Conservation (phyloP, 2,113 vertebrate species). For the Periophthalmus modestus region DNA sequence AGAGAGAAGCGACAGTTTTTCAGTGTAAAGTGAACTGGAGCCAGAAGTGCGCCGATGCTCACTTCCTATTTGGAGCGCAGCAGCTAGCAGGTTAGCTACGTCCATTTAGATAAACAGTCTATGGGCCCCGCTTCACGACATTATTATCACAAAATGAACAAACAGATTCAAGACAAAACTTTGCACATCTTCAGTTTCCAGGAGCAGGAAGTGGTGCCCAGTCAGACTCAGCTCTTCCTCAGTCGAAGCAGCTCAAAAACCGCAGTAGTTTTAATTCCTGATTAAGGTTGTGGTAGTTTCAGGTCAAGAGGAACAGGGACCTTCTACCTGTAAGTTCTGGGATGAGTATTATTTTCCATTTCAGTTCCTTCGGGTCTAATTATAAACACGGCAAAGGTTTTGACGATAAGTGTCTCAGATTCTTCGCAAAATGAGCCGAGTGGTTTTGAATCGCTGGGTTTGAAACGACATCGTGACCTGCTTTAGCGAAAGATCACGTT, state of each 20-base stretch:
- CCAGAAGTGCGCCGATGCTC: too few relatives aligned
- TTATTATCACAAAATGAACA: too few relatives aligned
- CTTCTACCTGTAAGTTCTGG: slow-evolving; percentile 35
- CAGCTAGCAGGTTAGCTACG: too few relatives aligned
- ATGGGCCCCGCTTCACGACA: too few relatives aligned
- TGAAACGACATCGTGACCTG: too few relatives aligned
- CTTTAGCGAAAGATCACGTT: too few relatives aligned
- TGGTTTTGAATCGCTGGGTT: too few relatives aligned
- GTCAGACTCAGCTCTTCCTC: slow-evolving; percentile 35
- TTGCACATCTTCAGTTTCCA: background rate
- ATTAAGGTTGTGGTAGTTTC: slow-evolving; percentile 56
- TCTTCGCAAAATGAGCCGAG: background rate
- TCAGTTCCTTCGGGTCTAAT: background rate
- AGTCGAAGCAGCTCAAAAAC: slow-evolving; percentile 11
- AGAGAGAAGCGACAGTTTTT: too few relatives aligned
- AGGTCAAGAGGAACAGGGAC: slow-evolving; percentile 58
- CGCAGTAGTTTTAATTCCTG: slow-evolving; percentile 69
- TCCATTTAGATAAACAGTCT: too few relatives aligned
- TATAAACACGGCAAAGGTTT: background rate
- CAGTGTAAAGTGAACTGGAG: too few relatives aligned
- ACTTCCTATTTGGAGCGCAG: too few relatives aligned
- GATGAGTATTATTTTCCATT: slow-evolving; percentile 54
- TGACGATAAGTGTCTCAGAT: background rate
- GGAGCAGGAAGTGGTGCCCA: background rate
- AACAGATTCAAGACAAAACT: background rate